Evolutionary conservation across 2,888 invertebrate genomes (phyloP).

Genomic region (Phania funesta): DNA sequence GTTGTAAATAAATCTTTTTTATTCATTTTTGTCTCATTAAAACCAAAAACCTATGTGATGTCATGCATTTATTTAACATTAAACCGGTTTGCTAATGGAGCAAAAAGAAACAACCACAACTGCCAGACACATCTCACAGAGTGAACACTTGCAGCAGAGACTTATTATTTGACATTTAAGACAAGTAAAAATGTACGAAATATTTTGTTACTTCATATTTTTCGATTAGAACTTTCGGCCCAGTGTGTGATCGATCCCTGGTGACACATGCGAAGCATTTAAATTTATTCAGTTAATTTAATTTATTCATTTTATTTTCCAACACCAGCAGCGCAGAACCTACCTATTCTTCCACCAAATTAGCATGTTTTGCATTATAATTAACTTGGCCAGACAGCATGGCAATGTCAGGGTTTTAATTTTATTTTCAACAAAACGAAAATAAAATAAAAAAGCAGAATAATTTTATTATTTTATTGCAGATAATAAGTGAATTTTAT

Average conservation of each 20-base stretch:
- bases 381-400: conserved; percentile 63
- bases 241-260: too few relatives aligned
- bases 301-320: conserved; percentile 30
- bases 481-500: conserved; percentile 14
- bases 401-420: conserved; percentile 43
- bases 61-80: conserved; percentile 26
- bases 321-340: conserved; percentile 71
- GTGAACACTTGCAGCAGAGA: too few relatives aligned
- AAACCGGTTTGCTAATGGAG: conserved; percentile 13
- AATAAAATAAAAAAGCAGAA: not conserved
- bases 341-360: conserved; percentile 58
- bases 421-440: not conserved
- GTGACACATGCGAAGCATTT: too few relatives aligned
- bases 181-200: too few relatives aligned
- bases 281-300: conserved; percentile 18
- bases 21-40: conserved; percentile 8
- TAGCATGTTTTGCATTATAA: conserved; percentile 73
- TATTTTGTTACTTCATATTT: too few relatives aligned
- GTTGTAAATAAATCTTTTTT: conserved; percentile 23
- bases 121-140: too few relatives aligned
- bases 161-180: too few relatives aligned
- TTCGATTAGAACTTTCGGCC: too few relatives aligned
- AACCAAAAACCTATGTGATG: conserved; percentile 45
- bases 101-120: not conserved
- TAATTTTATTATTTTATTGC: conserved; percentile 9